A percentile compares a stretch with the other conserved stretches of the same genome.
These are phyloP conservation scores for Noturus placidus DNA, from an alignment of 2,113 vertebrate species.

Conservation along the genomic window DNA sequence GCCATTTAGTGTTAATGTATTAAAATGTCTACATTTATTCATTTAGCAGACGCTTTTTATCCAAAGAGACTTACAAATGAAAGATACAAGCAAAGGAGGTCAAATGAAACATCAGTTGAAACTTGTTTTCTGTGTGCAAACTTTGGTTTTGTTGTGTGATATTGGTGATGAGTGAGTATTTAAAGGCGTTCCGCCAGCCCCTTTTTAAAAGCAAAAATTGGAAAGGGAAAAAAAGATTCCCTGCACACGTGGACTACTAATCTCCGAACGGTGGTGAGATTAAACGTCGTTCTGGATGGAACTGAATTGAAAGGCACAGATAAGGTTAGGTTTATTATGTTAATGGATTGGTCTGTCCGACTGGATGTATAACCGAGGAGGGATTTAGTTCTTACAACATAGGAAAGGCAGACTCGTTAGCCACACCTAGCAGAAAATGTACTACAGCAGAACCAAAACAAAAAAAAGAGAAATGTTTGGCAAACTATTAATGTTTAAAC, in stretches of 20 bases:
- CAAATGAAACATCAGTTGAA: not conserved
- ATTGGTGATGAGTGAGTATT: not conserved
- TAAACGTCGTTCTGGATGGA: slow-evolving; percentile 56
- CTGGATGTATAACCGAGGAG: slow-evolving; percentile 46
- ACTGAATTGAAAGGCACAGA: slow-evolving; percentile 60
- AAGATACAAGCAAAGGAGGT: too few species aligned
- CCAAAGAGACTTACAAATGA: too few species aligned
- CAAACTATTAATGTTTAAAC: not conserved
- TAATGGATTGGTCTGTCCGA: slow-evolving; percentile 67
- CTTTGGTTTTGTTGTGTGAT: not conserved
- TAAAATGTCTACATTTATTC: slow-evolving; percentile 42
- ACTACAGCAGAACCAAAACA: slow-evolving; percentile 3
- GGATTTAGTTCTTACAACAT: slow-evolving; percentile 62
- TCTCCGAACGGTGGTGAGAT: slow-evolving; percentile 63
- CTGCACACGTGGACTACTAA: slow-evolving; percentile 61
- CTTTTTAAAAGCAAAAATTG: slow-evolving; percentile 43
- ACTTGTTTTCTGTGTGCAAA: not conserved
- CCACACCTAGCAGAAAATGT: slow-evolving; percentile 38
- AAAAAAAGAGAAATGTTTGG: not conserved
- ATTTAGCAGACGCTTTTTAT: too few species aligned
- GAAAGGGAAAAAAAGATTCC: not conserved
- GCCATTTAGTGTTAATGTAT: not conserved
- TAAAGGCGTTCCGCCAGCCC: not conserved
- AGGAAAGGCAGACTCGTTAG: slow-evolving; percentile 45
- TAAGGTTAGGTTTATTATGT: slow-evolving; percentile 61